Conservation (phyloP, 2,888 invertebrate species). For the Pyrochroa serraticornis region DNA sequence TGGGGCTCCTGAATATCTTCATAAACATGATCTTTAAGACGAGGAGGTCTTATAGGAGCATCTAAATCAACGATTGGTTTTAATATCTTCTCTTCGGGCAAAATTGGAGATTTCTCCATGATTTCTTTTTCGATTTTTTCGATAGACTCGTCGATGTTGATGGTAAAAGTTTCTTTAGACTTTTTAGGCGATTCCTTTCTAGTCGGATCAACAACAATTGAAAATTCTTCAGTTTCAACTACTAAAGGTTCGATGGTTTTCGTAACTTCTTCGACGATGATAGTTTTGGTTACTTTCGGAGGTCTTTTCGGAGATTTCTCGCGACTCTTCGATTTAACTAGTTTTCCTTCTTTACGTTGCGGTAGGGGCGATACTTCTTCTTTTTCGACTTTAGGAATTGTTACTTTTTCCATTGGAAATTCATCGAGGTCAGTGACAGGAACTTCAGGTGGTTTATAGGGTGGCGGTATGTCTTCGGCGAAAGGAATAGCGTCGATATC, state of each 20-base stretch:
- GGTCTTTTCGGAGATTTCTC: conserved; percentile 33
- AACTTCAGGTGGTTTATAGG: conserved; percentile 29
- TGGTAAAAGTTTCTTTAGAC: conserved; percentile 46
- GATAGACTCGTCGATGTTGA: conserved; percentile 45
- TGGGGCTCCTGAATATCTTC: conserved; percentile 46
- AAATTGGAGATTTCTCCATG: conserved; percentile 43
- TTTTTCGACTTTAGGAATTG: conserved; percentile 29
- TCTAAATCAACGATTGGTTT: conserved; percentile 38
- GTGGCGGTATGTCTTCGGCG: conserved; percentile 43
- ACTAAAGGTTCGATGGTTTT: conserved; percentile 50
- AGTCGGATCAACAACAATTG: conserved; percentile 48
- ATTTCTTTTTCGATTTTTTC: conserved; percentile 46
- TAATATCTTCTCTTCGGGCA: conserved; percentile 42
- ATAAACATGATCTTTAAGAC: conserved; percentile 44
- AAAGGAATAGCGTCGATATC: conserved; percentile 52
- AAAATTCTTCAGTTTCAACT: conserved; percentile 51
- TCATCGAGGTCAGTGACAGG: conserved; percentile 37
- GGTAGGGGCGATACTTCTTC: conserved; percentile 40
- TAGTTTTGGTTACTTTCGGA: conserved; percentile 39
- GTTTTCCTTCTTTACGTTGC: conserved; percentile 29
- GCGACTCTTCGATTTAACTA: neutral
- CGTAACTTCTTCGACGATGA: conserved; percentile 48
- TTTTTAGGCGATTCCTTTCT: conserved; percentile 45
- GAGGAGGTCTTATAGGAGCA: conserved; percentile 37
- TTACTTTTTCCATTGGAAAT: conserved; percentile 15